Evolutionary conservation across 2,797 vertebrate genomes (phyloP).

Genomic region (Coregonus suidteri): DNA sequence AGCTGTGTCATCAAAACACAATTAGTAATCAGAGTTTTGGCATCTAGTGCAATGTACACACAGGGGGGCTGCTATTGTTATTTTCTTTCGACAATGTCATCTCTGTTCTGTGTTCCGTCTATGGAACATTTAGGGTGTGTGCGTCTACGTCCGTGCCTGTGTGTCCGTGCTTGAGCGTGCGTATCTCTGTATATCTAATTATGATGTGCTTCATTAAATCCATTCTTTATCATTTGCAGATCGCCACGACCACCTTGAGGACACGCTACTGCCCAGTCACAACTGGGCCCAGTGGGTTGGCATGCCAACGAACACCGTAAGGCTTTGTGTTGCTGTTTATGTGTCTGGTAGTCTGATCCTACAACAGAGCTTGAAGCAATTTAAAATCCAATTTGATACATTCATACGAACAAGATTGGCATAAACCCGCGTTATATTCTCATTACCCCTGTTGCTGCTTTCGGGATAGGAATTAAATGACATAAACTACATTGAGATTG

Average conservation of each 20-base stretch:
- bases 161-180: neutral
- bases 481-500: neutral
- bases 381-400: neutral
- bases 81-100: neutral
- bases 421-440: neutral
- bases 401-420: neutral
- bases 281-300: slow-evolving; percentile 26
- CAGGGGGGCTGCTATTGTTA: neutral
- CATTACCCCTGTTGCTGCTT: neutral
- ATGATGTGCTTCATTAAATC: slow-evolving; percentile 7
- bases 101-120: neutral
- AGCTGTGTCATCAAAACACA: slow-evolving; percentile 26
- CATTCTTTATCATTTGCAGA: neutral
- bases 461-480: neutral
- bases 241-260: slow-evolving; percentile 32
- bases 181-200: too few species aligned
- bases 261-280: slow-evolving; percentile 16
- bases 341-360: neutral
- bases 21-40: slow-evolving; percentile 30
- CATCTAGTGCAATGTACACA: neutral
- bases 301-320: slow-evolving; percentile 16
- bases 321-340: neutral
- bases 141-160: neutral
- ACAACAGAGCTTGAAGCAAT: neutral
- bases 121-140: neutral